phyloP scores from a whole-genome alignment of 1,140 invertebrate genomes.

The Cyclina sinensis region DNA sequence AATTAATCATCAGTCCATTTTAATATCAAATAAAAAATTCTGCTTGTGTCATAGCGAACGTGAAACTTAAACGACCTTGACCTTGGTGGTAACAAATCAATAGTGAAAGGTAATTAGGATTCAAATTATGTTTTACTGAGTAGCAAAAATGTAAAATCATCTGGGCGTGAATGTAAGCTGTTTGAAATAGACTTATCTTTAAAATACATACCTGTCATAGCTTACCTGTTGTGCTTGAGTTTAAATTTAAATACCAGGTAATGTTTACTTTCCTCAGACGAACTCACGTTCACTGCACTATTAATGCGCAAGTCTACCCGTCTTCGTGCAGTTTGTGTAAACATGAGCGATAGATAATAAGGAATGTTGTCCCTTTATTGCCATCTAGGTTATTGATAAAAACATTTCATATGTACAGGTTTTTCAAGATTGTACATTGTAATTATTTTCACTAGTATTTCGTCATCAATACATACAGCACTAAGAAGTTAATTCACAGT shows the following conservation, averaged over 20 bases:
- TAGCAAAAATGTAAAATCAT: constrained; percentile 4
- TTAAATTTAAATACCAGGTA: constrained; percentile 33
- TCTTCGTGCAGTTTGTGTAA: constrained; percentile 20
- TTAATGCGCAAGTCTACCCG: neutral
- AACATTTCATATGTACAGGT: neutral
- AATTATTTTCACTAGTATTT: too few relatives aligned
- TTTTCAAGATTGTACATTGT: neutral
- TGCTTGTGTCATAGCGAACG: constrained; percentile 48
- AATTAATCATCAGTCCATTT: neutral
- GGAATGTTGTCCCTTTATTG: neutral
- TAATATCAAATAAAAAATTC: constrained; percentile 38
- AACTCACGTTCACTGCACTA: constrained; percentile 28
- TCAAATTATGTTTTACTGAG: neutral
- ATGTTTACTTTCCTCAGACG: constrained; percentile 30
- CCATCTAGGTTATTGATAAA: constrained; percentile 17
- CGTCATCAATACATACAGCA: neutral
- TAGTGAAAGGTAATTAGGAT: constrained; percentile 6
- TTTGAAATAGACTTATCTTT: constrained; percentile 3
- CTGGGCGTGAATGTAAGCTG: constrained; percentile 9
- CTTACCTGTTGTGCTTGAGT: neutral
- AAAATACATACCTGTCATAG: constrained; percentile 24
- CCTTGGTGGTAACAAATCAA: constrained; percentile 5
- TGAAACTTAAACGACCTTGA: constrained; percentile 22
- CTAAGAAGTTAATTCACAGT: too few relatives aligned
- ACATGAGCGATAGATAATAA: constrained; percentile 4